Conservation (phyloP, 2,113 vertebrate species). For the Oryzias celebensis region DNA sequence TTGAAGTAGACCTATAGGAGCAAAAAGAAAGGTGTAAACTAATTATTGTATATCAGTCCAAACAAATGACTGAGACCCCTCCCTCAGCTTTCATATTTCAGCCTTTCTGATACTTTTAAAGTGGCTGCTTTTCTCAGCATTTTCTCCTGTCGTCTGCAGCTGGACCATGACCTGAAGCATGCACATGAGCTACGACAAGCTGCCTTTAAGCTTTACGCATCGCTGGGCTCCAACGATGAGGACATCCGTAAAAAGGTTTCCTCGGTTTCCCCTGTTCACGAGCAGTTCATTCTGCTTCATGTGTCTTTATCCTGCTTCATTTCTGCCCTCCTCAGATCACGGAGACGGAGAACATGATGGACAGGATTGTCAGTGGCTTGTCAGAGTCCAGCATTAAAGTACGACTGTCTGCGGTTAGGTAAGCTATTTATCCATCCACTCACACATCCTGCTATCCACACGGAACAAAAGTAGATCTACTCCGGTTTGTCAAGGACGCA, state of each 20-base stretch:
- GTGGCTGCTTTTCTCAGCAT: background rate
- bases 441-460: too few species aligned
- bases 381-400: constrained; percentile 99
- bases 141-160: constrained; percentile 67
- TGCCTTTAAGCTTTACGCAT: constrained; percentile 98
- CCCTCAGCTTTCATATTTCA: background rate
- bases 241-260: constrained; percentile 98
- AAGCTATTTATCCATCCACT: background rate
- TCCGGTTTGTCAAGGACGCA: too few species aligned
- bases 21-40: too few species aligned
- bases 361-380: constrained; percentile 96
- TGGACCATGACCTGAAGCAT: constrained; percentile 98
- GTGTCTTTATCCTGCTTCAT: constrained; percentile 1
- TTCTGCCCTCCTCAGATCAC: constrained; percentile 84
- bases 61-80: too few species aligned
- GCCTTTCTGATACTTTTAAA: background rate
- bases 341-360: constrained; percentile 99
- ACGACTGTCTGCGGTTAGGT: constrained; percentile 94
- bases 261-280: constrained; percentile 1
- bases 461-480: too few species aligned
- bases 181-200: constrained; percentile 97
- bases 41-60: too few species aligned
- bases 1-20: too few species aligned
- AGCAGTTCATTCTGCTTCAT: fast-evolving
- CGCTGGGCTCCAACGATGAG: constrained; percentile 96